Conservation (phyloP, 1,140 invertebrate genomes). For the Procambarus virginalis region DNA sequence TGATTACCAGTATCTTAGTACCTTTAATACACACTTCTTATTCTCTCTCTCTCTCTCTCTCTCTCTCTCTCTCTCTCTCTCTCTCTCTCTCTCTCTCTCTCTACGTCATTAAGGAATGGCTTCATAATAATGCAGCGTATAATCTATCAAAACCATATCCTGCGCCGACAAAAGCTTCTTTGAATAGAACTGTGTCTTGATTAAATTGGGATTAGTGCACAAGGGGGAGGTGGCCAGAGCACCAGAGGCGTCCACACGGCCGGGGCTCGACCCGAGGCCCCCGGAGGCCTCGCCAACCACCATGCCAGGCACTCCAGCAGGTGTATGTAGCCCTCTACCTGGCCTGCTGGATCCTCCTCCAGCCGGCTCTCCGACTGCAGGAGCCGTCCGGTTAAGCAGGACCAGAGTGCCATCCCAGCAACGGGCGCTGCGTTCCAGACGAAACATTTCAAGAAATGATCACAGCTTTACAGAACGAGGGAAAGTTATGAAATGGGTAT, state of each 20-base stretch:
- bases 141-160: conserved; percentile 54
- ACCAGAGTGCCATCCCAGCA: no score
- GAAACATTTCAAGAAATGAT: background rate
- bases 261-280: no score
- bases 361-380: no score
- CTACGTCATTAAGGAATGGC: conserved; percentile 31
- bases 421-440: background rate
- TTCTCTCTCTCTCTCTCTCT: no score
- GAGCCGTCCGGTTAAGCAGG: no score
- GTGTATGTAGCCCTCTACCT: no score
- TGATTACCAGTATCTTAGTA: no score
- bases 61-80: background rate
- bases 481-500: conserved; percentile 42
- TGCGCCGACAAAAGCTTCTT: conserved; percentile 45
- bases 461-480: background rate
- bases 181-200: conserved; percentile 51
- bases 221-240: background rate
- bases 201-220: conserved; percentile 47
- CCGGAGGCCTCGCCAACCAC: no score
- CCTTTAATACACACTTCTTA: no score
- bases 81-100: background rate
- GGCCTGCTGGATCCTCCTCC: no score
- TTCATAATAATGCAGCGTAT: conserved; percentile 31
- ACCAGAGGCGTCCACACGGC: no score
- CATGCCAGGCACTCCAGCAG: no score